A percentile compares a stretch with the other conserved stretches of the same genome.
Evolutionary conservation across 2,797 vertebrate genomes (phyloP).

Genomic region (Arrhamphus sclerolepis): DNA sequence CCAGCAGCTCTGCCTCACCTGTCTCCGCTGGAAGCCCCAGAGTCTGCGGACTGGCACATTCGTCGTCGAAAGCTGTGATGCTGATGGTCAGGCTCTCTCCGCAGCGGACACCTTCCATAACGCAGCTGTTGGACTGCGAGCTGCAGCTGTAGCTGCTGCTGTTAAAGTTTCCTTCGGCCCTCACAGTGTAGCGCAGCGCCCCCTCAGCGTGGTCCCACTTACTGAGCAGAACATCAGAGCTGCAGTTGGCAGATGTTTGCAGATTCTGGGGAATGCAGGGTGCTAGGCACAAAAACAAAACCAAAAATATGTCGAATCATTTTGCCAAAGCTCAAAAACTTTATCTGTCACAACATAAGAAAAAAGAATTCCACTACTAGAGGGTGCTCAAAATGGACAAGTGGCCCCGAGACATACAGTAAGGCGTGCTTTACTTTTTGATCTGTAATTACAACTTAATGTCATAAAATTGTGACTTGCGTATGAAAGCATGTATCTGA

Average conservation of each 20-base stretch:
- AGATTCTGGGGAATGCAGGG: constrained; percentile 81
- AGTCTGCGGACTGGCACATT: constrained; percentile 72
- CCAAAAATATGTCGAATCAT: neutral
- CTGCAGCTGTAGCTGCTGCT: constrained; percentile 74
- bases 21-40: constrained; percentile 71
- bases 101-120: constrained; percentile 70
- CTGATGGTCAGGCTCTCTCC: constrained; percentile 77
- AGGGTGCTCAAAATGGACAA: no score
- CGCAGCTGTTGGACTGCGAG: constrained; percentile 75
- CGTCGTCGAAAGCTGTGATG: constrained; percentile 74
- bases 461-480: no score
- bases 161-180: constrained; percentile 72
- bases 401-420: no score
- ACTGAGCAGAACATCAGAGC: constrained; percentile 62
- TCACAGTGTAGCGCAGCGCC: constrained; percentile 72
- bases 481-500: no score
- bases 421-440: no score
- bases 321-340: neutral
- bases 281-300: constrained; percentile 60
- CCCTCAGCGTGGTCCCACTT: constrained; percentile 79
- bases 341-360: no score
- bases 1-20: constrained; percentile 61
- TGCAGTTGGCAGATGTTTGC: constrained; percentile 63
- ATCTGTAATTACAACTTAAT: no score
- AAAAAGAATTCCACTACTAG: no score